A percentile compares a stretch with the other conserved stretches of the same genome.
These are phyloP conservation scores for Crenuchus spilurus DNA, from an alignment of 2,797 vertebrate genomes.

Conservation along the genomic window DNA sequence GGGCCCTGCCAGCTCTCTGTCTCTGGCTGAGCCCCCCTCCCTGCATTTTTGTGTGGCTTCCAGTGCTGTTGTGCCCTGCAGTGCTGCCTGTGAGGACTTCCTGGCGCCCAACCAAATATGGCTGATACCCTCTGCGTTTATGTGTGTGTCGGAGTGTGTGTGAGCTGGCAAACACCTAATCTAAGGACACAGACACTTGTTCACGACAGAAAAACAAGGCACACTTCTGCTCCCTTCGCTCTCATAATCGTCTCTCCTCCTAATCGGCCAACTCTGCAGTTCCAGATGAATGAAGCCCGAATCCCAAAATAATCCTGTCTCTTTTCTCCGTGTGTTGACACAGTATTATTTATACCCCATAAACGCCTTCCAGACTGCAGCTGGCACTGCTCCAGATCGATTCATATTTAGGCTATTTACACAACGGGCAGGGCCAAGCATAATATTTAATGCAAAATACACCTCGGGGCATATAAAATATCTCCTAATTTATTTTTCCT, in stretches of 20 bases:
- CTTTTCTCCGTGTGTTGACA: constrained; percentile 82
- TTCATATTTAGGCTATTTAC: constrained; percentile 90
- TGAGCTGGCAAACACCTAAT: constrained; percentile 40
- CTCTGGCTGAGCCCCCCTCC: constrained; percentile 26
- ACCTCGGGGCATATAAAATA: constrained; percentile 81
- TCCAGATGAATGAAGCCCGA: constrained; percentile 82
- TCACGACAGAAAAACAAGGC: background rate
- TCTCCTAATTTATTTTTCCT: constrained; percentile 73
- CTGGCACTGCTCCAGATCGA: constrained; percentile 82
- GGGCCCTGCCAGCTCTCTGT: constrained; percentile 50
- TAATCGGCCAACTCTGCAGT: constrained; percentile 53
- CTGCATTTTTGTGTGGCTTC: constrained; percentile 59
- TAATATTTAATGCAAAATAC: constrained; percentile 88
- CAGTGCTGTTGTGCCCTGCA: constrained; percentile 58
- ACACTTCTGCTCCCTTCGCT: background rate
- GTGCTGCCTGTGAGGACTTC: constrained; percentile 63
- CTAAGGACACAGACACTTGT: constrained; percentile 32
- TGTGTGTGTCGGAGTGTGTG: constrained; percentile 20
- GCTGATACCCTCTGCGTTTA: constrained; percentile 50
- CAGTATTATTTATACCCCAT: constrained; percentile 88
- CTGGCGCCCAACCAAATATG: constrained; percentile 65
- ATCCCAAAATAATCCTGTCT: constrained; percentile 79
- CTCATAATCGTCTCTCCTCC: background rate
- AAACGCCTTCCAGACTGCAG: constrained; percentile 86
- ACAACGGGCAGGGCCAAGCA: constrained; percentile 83